phyloP scores from a whole-genome alignment of 2,888 invertebrate genomes.

The Podotricha telesiphe region DNA sequence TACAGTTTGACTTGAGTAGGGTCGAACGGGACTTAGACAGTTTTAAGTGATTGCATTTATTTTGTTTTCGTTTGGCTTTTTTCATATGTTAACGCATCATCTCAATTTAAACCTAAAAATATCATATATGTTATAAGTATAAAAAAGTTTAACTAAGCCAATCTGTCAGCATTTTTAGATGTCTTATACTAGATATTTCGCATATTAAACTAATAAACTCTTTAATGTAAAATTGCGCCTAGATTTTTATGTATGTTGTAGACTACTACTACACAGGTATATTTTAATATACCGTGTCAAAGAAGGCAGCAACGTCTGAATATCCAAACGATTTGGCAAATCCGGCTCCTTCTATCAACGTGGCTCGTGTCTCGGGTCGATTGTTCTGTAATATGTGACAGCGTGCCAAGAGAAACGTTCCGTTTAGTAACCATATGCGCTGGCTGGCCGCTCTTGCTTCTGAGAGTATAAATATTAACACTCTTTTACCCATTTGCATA shows the following conservation, averaged over 20 bases:
- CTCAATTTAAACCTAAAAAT: too few relatives aligned
- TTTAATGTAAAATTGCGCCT: too few relatives aligned
- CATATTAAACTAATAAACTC: too few relatives aligned
- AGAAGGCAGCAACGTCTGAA: constrained; percentile 66
- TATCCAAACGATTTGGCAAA: constrained; percentile 44
- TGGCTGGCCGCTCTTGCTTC: constrained; percentile 64
- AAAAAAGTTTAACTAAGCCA: background rate
- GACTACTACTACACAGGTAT: background rate
- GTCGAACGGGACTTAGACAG: background rate
- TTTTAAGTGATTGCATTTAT: background rate
- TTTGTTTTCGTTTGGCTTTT: background rate
- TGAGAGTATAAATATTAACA: constrained; percentile 40
- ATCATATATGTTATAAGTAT: background rate
- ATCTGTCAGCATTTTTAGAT: too few relatives aligned
- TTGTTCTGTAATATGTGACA: constrained; percentile 74
- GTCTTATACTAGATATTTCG: too few relatives aligned
- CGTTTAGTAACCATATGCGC: constrained; percentile 68
- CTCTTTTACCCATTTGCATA: background rate
- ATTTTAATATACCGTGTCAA: constrained; percentile 63
- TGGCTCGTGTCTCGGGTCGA: constrained; percentile 69
- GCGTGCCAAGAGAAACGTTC: constrained; percentile 68
- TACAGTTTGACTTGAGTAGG: constrained; percentile 5
- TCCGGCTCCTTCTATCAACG: constrained; percentile 59
- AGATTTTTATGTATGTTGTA: background rate
- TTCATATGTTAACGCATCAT: background rate